Evolutionary conservation across 2,797 vertebrate species (phyloP), one percentile per base, ranked within the genome.

Genomic region (Tokudaia tokunoshimensis): DNA sequence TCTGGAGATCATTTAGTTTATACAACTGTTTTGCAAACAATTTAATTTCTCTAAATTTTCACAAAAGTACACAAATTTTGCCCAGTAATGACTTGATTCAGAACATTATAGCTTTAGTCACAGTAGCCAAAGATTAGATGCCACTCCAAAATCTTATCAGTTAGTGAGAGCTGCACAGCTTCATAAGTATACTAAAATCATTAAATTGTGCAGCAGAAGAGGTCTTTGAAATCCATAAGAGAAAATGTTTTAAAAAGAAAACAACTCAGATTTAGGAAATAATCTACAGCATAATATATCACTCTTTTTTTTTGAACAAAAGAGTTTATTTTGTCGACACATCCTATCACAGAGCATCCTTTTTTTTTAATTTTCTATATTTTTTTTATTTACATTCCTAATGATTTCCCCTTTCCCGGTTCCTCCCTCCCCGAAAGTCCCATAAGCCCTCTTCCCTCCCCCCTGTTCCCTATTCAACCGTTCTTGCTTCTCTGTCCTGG

Each of bases 21-120:
- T 52, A 75, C 13, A 70, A 24, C 29, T 83, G 67, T 19, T 29
- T 61, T 81, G 41, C 47, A 84, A 76, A 86, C 10, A 82, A 79
- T 34, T 26, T 20, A 75, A 65, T 83, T 89, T 89, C 80, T 79
- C 94, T 74, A 82, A 87, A 80, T 9, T 65, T 86, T 47, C 24
- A 87, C 55, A 41, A 92, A 90, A 92, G 19, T 31, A 14, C 75
- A 4, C 3, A 74, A 92, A 34, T 47, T 34, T 83, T 37, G 31
- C 0, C 44, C n/a, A 78, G 75, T 11, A 85, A 50, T 47, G 55
- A 61, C 29, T 92, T 94, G 34, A 22, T 59, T 86, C 59, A 92
- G 24, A 80, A 79, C 70, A 83, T 76, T 65, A 29, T 24, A 86
- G 26, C 41, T 94, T 86, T 94, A 70, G 44, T 76, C 29, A n/a